Conservation (phyloP, 2,113 vertebrate species). For the Calyptomena viridis region DNA sequence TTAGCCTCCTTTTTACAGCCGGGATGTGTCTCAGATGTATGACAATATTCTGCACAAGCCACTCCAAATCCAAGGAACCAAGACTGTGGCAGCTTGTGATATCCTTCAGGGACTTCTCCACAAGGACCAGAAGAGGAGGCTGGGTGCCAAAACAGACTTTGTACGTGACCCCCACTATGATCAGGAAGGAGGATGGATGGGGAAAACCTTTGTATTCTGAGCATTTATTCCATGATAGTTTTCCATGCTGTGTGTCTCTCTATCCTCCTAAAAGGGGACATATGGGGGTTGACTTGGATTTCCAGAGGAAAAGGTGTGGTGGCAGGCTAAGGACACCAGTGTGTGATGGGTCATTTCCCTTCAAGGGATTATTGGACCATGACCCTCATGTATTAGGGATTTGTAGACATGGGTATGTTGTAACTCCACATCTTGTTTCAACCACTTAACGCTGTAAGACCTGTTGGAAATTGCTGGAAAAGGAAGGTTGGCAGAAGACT, state of each 20-base stretch:
- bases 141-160: slow-evolving; percentile 94
- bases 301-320: neutral
- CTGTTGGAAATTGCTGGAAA: neutral
- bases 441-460: neutral
- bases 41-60: slow-evolving; percentile 92
- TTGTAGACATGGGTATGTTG: neutral
- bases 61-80: slow-evolving; percentile 86
- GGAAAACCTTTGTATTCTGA: neutral
- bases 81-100: slow-evolving; percentile 86
- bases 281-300: neutral
- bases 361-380: neutral
- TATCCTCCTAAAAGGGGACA: neutral
- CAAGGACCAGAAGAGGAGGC: slow-evolving; percentile 88
- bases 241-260: neutral
- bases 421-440: neutral
- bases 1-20: slow-evolving; percentile 96
- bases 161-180: slow-evolving; percentile 73
- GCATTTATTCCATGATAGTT: neutral
- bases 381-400: neutral
- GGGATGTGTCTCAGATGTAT: slow-evolving; percentile 92
- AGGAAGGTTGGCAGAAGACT: neutral
- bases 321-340: neutral
- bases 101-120: slow-evolving; percentile 90
- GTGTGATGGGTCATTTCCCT: neutral
- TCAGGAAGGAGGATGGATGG: neutral